Evolutionary conservation across 2,888 invertebrate species (phyloP).

Genomic region (Cephonodes hylas): DNA sequence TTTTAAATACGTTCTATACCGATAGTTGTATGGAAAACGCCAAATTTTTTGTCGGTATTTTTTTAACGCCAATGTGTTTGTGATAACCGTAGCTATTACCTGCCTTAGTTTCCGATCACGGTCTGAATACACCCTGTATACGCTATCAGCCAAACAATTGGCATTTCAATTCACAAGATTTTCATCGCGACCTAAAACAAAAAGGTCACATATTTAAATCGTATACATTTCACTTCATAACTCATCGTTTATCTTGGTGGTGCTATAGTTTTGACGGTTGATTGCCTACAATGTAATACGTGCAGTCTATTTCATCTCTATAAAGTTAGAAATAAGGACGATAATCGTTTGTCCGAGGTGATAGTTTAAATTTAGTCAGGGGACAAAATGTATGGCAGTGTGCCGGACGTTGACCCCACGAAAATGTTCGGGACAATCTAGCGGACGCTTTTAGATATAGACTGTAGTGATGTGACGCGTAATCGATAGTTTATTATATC

Average conservation of each 20-base stretch:
- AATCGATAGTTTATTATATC: constrained; percentile 11
- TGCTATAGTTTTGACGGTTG: constrained; percentile 23
- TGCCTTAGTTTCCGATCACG: too few relatives aligned
- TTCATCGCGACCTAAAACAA: not conserved
- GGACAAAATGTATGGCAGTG: constrained; percentile 69
- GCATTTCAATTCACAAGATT: not conserved
- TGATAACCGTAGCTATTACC: too few relatives aligned
- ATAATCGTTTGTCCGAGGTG: constrained; percentile 15
- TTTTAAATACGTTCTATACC: too few relatives aligned
- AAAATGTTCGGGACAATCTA: constrained; percentile 59
- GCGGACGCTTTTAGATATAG: constrained; percentile 55
- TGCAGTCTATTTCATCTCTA: constrained; percentile 16
- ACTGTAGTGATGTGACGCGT: constrained; percentile 41
- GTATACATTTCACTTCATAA: constrained; percentile 11
- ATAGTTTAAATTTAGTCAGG: constrained; percentile 18
- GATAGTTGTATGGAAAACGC: too few relatives aligned
- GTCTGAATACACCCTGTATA: too few relatives aligned
- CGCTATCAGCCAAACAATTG: not conserved
- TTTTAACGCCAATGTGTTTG: too few relatives aligned
- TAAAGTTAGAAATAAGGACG: constrained; percentile 20
- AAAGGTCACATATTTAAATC: not conserved
- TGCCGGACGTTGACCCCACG: constrained; percentile 66
- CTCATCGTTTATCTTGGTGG: constrained; percentile 4
- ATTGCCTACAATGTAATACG: not conserved
- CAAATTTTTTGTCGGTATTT: too few relatives aligned